A percentile compares a stretch with the other conserved stretches of the same genome.
These are phyloP conservation scores for Goniozus legneri DNA, from an alignment of 1,140 invertebrate genomes.

Conservation along the genomic window DNA sequence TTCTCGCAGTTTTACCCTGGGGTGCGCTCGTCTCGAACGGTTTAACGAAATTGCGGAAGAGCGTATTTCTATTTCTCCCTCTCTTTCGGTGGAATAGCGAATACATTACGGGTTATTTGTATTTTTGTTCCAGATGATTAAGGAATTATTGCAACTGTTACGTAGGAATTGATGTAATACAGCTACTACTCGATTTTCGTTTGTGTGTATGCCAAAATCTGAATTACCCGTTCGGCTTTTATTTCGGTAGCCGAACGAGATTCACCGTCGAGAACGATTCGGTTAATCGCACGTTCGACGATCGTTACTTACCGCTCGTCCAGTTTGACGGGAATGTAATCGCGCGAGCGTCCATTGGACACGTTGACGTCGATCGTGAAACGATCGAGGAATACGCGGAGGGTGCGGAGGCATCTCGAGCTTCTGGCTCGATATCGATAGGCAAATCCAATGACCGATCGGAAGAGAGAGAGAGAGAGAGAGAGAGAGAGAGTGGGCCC, in stretches of 20 bases:
- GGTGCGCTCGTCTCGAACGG: constrained; percentile 43
- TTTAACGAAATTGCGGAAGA: constrained; percentile 43
- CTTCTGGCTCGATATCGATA: constrained; percentile 31
- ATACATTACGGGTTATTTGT: no score
- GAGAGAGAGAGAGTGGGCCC: constrained; percentile 19
- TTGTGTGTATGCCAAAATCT: no score
- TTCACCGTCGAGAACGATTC: no score
- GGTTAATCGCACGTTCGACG: no score
- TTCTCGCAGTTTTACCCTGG: constrained; percentile 21
- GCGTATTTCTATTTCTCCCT: constrained; percentile 31
- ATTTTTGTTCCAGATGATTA: no score
- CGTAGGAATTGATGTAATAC: no score
- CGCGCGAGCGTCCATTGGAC: constrained; percentile 12
- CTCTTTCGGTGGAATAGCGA: constrained; percentile 3
- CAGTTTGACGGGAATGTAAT: no score
- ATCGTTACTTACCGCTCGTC: no score
- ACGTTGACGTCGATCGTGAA: constrained; percentile 22
- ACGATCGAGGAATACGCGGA: not conserved
- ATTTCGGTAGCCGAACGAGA: no score
- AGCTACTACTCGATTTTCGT: no score
- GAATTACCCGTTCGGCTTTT: no score
- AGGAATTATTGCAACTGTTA: no score
- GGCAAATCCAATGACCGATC: constrained; percentile 29
- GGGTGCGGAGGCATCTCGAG: not conserved
- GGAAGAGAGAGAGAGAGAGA: constrained; percentile 4